Base-by-base conservation (phyloP, 2,888 invertebrate species). In the Nephrocerus scutellatus region DNA sequence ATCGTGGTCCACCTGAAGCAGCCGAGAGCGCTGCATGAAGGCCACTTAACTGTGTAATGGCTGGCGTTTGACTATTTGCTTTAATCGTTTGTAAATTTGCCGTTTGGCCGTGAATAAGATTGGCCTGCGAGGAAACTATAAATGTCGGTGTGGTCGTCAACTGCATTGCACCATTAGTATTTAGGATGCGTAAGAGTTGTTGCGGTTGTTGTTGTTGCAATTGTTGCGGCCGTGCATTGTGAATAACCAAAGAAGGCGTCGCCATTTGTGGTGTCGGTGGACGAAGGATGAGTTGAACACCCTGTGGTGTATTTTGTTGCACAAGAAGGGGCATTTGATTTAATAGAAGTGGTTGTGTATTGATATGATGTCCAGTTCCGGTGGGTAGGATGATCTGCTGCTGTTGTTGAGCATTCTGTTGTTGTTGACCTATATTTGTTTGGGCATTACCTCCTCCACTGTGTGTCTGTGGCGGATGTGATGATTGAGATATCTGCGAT, bases 261-360 rank as follows among this genome's bases (percentile, higher is more conserved):
- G 65, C 68, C 41, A 73, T 49, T 56, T 73, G 74, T 6, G 72
- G 71, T 39, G 78, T 71, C 39, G 79, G 79, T 40, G 81, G 79
- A 52, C 82, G 71, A 50, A 83, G 68, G 50, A 82, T 81, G 47
- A 83, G 73, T 59, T 83, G 83, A 38, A 83, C 79, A 30, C 80
- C 79, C 52, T 80, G 79, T 33, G 79, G 73, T 2, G 72, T 70
- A 57, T 77, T 76, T 55, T 77, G 78, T 51, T 79, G 78, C 44
- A 78, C 74, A 54, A 79, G 62, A 46, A 79, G 72, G 33, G 76
- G 77, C 63, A 70, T 68, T 52, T 70, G 67, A 52, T 69, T 69
- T 22, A 69, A 53, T 23, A 69, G 48, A 51, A 70, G 46, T 18
- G 66, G 66, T 41, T 68, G 69, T 16, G 63, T 60, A 37, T 54